Evolutionary conservation across 1,140 invertebrate genomes (phyloP).

Genomic region (Pogonomyrmex californicus): DNA sequence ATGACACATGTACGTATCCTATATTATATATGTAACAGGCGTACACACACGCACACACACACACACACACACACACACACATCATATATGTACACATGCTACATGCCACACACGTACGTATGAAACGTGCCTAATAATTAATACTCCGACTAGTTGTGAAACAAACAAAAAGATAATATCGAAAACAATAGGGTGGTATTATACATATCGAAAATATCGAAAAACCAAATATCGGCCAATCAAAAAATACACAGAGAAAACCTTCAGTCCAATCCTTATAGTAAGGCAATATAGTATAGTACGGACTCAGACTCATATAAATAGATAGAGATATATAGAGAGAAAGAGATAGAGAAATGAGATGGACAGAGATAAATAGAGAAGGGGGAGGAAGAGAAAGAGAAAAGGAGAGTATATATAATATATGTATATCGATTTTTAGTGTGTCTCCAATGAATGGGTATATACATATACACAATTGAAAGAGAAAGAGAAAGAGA

Average conservation of each 20-base stretch:
- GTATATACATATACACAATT: slow-evolving; percentile 43
- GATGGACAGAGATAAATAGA: slow-evolving; percentile 69
- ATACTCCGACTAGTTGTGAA: slow-evolving; percentile 39
- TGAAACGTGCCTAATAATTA: slow-evolving; percentile 62
- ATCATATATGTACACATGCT: too few relatives aligned
- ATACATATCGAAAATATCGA: slow-evolving; percentile 71
- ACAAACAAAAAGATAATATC: slow-evolving; percentile 47
- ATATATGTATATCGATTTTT: slow-evolving; percentile 34
- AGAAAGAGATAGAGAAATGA: slow-evolving; percentile 52
- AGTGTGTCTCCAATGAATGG: slow-evolving; percentile 24
- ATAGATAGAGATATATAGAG: slow-evolving; percentile 57
- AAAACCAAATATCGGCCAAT: slow-evolving; percentile 80
- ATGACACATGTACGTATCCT: not conserved
- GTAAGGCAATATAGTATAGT: slow-evolving; percentile 81
- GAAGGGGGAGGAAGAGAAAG: slow-evolving; percentile 63
- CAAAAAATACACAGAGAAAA: slow-evolving; percentile 84
- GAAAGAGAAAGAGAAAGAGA: slow-evolving; percentile 17
- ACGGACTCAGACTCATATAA: slow-evolving; percentile 68
- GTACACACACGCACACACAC: slow-evolving; percentile 58
- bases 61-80: slow-evolving; percentile 62
- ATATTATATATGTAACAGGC: slow-evolving; percentile 9
- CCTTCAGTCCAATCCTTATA: slow-evolving; percentile 87
- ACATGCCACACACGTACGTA: slow-evolving; percentile 54
- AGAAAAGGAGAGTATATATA: slow-evolving; percentile 48
- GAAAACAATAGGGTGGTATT: slow-evolving; percentile 65